Percentiles rank a stretch among this genome's conserved stretches.
Evolutionary conservation across 35 echinoderm and acorn worm species (phyloP).

Genomic region (Anneissia japonica): DNA sequence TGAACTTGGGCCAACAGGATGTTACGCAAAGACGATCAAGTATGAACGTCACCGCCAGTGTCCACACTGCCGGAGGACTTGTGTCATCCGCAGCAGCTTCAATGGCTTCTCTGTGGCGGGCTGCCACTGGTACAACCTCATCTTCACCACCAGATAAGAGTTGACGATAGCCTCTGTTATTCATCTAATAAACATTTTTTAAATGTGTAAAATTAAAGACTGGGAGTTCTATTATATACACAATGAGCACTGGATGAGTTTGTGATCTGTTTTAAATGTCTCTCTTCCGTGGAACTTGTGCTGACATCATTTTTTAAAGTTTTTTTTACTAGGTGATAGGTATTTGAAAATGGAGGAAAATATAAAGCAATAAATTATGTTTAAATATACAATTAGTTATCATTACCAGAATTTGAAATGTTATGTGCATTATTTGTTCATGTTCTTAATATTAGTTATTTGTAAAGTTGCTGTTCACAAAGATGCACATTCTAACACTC

Average conservation of each 20-base stretch:
- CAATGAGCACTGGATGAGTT: no score
- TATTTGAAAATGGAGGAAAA: not conserved
- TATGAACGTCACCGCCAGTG: conserved; percentile 4
- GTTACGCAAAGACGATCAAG: not conserved
- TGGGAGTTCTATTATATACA: no score
- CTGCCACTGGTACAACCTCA: conserved; percentile 24
- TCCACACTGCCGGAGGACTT: conserved; percentile 35
- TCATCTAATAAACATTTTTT: no score
- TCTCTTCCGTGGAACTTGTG: not conserved
- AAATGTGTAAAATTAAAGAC: no score
- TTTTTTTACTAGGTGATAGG: not conserved
- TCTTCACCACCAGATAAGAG: not conserved
- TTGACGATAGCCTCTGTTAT: not conserved
- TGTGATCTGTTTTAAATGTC: no score
- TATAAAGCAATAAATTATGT: no score
- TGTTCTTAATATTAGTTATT: not conserved
- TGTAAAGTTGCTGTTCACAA: not conserved
- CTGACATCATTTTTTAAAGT: not conserved
- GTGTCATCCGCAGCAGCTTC: conserved; percentile 74
- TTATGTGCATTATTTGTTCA: not conserved
- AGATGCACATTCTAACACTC: no score
- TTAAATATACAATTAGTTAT: not conserved
- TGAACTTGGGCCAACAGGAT: not conserved
- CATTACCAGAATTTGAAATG: not conserved
- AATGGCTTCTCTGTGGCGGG: conserved; percentile 60